Evolutionary conservation across 2,113 vertebrate genomes (phyloP), one percentile per base, ranked within the genome.

Genomic region (Mormyrus iriodes): DNA sequence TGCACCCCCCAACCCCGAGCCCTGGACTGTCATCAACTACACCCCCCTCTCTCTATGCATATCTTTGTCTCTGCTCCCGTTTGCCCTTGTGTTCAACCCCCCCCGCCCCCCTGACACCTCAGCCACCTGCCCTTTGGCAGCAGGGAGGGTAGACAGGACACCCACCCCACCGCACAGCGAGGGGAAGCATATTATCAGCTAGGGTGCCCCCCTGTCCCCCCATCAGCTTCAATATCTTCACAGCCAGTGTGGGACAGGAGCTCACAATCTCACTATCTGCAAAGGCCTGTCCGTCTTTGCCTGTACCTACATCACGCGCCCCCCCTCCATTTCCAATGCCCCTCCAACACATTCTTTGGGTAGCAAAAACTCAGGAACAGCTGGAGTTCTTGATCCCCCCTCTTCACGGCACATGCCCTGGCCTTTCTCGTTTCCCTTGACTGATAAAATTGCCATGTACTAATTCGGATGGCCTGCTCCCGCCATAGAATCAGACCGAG

Each of bases 171-270:
- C 42, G 17, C 90, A 88, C 85, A 69, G 15, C 53, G 4, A 44
- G 84, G 89, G 49, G n/a, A 31, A 27, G 35, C 82, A 15, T 12
- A 44, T 48, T 89, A 69, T 15, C 88, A 89, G 53, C 82, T 61
- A 44, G 21, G 35, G 24, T 39, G n/a, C 31, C 89, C 86, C 53
- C 55, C 85, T 85, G 58, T 46, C 27, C 51, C 88, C 86, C 87
- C 46, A 88, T 88, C 90, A 73, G 87, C 87, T 61, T 83, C 89
- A 82, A 69, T 85, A 58, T 83, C 55, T 42, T 44, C 87, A 49
- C 90, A 88, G 86, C 88, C 85, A 88, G 35, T 55, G 31, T 48
- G 10, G 58, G 88, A 88, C 46, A 15, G 82, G 55, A 55, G 69
- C 86, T 13, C 35, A 82, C 89, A 85, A 83, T 69, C 86, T 49